Evolutionary conservation across 2,888 invertebrate species (phyloP).

Genomic region (Lutraria lutraria): DNA sequence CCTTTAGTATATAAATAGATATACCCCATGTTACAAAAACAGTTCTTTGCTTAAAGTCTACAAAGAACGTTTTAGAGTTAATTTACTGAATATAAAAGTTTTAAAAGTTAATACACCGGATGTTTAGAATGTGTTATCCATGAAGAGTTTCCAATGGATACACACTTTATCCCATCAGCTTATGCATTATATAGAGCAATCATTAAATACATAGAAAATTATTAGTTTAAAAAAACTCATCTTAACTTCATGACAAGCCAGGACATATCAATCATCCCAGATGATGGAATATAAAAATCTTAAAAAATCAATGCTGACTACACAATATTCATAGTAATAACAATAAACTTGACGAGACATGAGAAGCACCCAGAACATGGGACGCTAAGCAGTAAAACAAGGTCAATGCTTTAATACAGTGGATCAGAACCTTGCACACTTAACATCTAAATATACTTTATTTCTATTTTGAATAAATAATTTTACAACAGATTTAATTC

Average conservation of each 20-base stretch:
- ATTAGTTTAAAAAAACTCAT: not conserved
- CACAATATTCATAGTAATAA: slow-evolving; percentile 3
- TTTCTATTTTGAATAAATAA: too few relatives aligned
- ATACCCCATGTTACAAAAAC: too few relatives aligned
- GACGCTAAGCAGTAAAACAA: not conserved
- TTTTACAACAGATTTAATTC: too few relatives aligned
- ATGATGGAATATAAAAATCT: slow-evolving; percentile 3
- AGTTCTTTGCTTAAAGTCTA: too few relatives aligned
- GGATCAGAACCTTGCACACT: not conserved
- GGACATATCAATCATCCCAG: not conserved
- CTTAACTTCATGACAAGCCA: too few relatives aligned
- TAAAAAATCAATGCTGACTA: not conserved
- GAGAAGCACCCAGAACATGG: not conserved
- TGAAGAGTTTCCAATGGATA: too few relatives aligned
- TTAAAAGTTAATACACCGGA: too few relatives aligned
- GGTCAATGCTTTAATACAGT: not conserved
- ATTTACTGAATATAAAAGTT: too few relatives aligned
- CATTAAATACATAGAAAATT: not conserved
- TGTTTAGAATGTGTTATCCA: too few relatives aligned
- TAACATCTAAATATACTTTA: not conserved
- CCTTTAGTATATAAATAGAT: too few relatives aligned
- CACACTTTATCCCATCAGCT: not conserved
- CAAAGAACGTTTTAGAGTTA: too few relatives aligned
- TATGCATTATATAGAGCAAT: not conserved
- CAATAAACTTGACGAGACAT: not conserved